phyloP scores from a whole-genome alignment of 35 echinoderm and acorn worm genomes.

The Eucidaris tribuloides region DNA sequence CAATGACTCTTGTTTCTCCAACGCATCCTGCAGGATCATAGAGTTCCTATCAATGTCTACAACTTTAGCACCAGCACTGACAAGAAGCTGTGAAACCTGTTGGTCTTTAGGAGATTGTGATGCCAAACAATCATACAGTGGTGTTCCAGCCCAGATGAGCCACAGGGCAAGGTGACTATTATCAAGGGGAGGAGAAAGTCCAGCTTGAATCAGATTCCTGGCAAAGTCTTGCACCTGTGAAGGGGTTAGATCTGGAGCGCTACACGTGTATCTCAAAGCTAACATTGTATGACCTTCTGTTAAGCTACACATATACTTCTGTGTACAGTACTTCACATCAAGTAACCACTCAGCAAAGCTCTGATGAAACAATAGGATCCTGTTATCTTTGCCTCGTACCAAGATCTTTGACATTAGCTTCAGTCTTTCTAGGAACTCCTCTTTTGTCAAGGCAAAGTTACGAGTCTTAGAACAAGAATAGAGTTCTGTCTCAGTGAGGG shows the following conservation, averaged over 20 bases:
- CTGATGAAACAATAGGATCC: constrained; percentile 79
- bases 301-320: constrained; percentile 93
- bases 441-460: constrained; percentile 69
- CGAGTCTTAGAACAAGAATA: constrained; percentile 82
- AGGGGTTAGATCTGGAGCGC: constrained; percentile 82
- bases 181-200: constrained; percentile 67
- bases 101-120: constrained; percentile 71
- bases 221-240: constrained; percentile 97
- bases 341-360: constrained; percentile 97
- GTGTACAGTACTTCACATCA: constrained; percentile 96
- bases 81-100: constrained; percentile 69
- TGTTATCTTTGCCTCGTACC: constrained; percentile 65
- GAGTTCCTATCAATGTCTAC: constrained; percentile 88
- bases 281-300: constrained; percentile 96
- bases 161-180: constrained; percentile 80
- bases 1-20: constrained; percentile 88
- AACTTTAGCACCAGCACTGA: constrained; percentile 89
- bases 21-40: constrained; percentile 79
- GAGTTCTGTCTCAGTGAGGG: constrained; percentile 80
- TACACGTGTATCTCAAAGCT: constrained; percentile 91
- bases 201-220: constrained; percentile 81
- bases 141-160: constrained; percentile 90
- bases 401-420: constrained; percentile 63
- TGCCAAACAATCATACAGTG: constrained; percentile 80
- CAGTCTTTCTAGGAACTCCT: constrained; percentile 79